phyloP scores from a whole-genome alignment of 2,113 vertebrate species.

The Paradoxurus hermaphroditus region DNA sequence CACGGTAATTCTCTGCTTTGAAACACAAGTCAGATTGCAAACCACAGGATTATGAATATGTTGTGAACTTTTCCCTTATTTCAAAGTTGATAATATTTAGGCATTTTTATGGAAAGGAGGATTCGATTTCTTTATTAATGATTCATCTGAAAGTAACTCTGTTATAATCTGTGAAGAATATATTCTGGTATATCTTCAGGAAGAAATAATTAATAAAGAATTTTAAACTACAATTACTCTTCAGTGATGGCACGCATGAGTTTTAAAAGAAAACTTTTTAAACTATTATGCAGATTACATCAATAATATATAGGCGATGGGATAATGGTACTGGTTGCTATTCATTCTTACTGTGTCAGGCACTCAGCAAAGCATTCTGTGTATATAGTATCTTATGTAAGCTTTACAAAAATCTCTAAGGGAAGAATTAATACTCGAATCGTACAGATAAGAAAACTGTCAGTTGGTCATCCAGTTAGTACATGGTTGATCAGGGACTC shows the following conservation, averaged over 20 bases:
- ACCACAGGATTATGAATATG: not conserved
- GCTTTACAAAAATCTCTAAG: not conserved
- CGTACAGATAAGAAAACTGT: not conserved
- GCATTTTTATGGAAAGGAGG: not conserved
- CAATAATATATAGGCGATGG: not conserved
- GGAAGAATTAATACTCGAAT: not conserved
- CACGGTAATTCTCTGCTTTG: not conserved
- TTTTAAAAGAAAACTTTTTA: not conserved
- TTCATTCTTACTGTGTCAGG: not conserved
- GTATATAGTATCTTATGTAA: too few species aligned
- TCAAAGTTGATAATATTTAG: not conserved
- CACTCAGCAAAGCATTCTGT: not conserved
- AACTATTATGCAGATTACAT: not conserved
- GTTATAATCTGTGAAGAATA: not conserved
- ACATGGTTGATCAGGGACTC: not conserved
- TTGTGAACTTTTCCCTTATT: not conserved
- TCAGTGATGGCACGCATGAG: not conserved
- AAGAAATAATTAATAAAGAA: conserved; percentile 6
- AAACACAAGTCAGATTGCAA: not conserved
- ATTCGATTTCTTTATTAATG: not conserved
- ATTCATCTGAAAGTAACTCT: not conserved
- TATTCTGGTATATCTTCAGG: not conserved
- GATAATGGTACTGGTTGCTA: not conserved
- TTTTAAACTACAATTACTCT: not conserved
- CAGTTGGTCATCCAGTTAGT: not conserved